Base-by-base conservation (phyloP, 92 coral and sea anemone species). In the Parazoanthus atlanticus region DNA sequence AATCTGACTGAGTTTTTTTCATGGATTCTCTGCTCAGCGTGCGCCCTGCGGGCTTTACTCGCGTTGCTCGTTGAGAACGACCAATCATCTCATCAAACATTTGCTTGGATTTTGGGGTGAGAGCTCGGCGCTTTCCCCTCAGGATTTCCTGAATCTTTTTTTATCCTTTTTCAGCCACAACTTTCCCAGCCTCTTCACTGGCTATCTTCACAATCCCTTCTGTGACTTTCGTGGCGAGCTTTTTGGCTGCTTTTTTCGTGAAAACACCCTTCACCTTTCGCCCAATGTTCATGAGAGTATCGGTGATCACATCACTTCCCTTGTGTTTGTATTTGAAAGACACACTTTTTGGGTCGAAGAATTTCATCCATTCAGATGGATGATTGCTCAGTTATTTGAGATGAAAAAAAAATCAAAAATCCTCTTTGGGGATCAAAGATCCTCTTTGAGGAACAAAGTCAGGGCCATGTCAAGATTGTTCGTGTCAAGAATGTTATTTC, bases 281-380 rank as follows among this genome's bases (percentile, higher is more conserved):
- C 0, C 76, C 76, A 71, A 71, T 71, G 15, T 71, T 71, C 31
- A 71, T n/a, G 34, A 71, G 76, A n/a, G 76, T 71, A n/a, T 71
- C 76, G 25, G 76, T 71, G 34, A 71, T 30, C 15, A 28, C 77
- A 6, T 40, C 77, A 32, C 34, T 30, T 29, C 77, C 77, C 38
- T 65, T 65, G 29, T 65, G 71, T 19, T 19, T 65, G 16, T 65
- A 65, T 26, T 5, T 21, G 29, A 16, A 65, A 21, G 19, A 7
- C 26, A 28, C 71, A 21, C 29, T 21, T 65, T 8, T 19, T 5
- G n/a, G n/a, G 5, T 65, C 71, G 3, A 1, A 65, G 26, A 21
- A 65, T 23, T 4, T 65, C 8, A 6, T 65, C 71, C 71, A 65
- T 21, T 65, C 29, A 21, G 19, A 9, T 1, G 71, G 25, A 7